phyloP scores from a whole-genome alignment of 1,140 invertebrate genomes.

The Laupala kohalensis region DNA sequence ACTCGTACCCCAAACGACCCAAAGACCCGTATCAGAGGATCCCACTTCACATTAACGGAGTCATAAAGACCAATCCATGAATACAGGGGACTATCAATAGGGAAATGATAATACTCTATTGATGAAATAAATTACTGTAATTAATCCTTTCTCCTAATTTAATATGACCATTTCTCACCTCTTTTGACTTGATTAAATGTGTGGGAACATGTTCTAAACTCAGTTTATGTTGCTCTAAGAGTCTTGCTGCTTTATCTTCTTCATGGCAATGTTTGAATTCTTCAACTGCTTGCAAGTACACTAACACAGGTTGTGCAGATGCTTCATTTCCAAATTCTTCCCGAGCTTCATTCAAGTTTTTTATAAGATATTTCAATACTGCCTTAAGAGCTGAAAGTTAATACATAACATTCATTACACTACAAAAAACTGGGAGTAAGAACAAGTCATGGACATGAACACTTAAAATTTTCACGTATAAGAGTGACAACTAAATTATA shows the following conservation, averaged over 20 bases:
- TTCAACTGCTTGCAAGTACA: conserved; percentile 41
- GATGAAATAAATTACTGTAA: too few species aligned
- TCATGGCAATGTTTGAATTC: conserved; percentile 42
- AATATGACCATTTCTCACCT: conserved; percentile 24
- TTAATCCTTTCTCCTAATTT: too few species aligned
- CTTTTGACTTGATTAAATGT: conserved; percentile 43
- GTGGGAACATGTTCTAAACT: conserved; percentile 51
- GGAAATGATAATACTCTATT: too few species aligned
- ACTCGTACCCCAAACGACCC: too few species aligned
- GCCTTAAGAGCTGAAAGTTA: conserved; percentile 32
- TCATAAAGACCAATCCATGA: too few species aligned
- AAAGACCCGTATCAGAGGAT: too few species aligned
- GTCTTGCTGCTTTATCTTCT: conserved; percentile 32
- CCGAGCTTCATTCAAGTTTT: conserved; percentile 35
- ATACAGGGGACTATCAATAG: too few species aligned
- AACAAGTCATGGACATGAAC: too few species aligned
- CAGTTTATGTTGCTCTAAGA: conserved; percentile 36
- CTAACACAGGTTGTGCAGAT: conserved; percentile 33
- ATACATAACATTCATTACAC: not conserved
- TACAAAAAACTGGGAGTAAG: not conserved
- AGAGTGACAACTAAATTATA: too few species aligned
- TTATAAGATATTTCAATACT: conserved; percentile 39
- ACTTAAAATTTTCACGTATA: too few species aligned
- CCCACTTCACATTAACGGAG: too few species aligned
- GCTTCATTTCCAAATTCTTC: conserved; percentile 27